Percentiles rank a stretch among this genome's conserved stretches.
Conservation (phyloP, 2,888 invertebrate genomes). For the Busseola fusca region DNA sequence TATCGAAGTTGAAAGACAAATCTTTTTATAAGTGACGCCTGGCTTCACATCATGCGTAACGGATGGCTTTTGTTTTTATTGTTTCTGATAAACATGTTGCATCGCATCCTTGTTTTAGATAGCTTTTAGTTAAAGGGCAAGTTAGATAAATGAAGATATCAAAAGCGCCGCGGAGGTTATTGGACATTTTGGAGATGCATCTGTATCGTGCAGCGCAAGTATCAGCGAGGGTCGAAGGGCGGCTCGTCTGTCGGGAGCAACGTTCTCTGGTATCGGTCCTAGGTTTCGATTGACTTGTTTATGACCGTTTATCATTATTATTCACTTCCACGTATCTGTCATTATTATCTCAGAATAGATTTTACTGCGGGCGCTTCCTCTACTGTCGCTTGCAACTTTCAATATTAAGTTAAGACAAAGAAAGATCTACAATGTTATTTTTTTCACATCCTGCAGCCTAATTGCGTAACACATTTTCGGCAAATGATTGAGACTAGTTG, state of each 20-base stretch:
- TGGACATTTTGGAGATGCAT: slow-evolving; percentile 68
- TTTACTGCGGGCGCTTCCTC: slow-evolving; percentile 76
- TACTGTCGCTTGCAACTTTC: slow-evolving; percentile 49
- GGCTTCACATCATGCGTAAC: slow-evolving; percentile 27
- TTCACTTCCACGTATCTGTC: slow-evolving; percentile 70
- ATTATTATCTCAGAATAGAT: slow-evolving; percentile 82
- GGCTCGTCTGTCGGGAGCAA: slow-evolving; percentile 75
- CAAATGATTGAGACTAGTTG: too few relatives aligned
- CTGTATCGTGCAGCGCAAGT: slow-evolving; percentile 61
- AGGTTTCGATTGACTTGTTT: slow-evolving; percentile 83
- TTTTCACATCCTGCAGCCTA: slow-evolving; percentile 23
- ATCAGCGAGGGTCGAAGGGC: slow-evolving; percentile 79
- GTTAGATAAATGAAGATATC: slow-evolving; percentile 50
- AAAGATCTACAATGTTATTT: slow-evolving; percentile 15
- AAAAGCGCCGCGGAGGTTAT: slow-evolving; percentile 64
- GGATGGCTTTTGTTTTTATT: slow-evolving; percentile 41
- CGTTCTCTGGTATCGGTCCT: slow-evolving; percentile 78
- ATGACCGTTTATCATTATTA: slow-evolving; percentile 79
- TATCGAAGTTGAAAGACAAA: slow-evolving; percentile 26
- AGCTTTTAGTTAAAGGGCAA: slow-evolving; percentile 50
- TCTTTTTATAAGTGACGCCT: slow-evolving; percentile 16
- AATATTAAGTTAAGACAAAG: slow-evolving; percentile 41
- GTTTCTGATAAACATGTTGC: slow-evolving; percentile 29
- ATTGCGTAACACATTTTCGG: too few relatives aligned
- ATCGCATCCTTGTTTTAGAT: slow-evolving; percentile 42